A percentile compares a stretch with the other conserved stretches of the same genome.
These are phyloP conservation scores for Microplitis deprimator DNA, from an alignment of 2,888 invertebrate species.

Conservation along the genomic window DNA sequence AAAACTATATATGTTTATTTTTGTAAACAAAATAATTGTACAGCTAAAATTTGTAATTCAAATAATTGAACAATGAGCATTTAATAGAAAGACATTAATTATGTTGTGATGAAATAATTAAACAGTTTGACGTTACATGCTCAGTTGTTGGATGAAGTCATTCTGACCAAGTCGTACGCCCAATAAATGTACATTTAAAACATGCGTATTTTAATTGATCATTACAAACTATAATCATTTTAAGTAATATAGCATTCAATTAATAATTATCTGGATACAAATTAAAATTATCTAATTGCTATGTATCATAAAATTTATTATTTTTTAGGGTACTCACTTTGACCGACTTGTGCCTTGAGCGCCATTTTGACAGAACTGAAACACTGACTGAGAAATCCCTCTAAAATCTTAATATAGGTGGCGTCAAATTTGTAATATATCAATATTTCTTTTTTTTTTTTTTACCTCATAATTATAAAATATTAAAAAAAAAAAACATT, in stretches of 20 bases:
- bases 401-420: constrained; percentile 49
- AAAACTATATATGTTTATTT: background rate
- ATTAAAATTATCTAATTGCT: background rate
- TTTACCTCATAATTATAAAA: background rate
- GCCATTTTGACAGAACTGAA: constrained; percentile 79
- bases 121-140: constrained; percentile 56
- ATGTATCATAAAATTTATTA: constrained; percentile 46
- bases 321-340: constrained; percentile 80
- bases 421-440: constrained; percentile 40
- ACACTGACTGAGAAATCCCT: constrained; percentile 28
- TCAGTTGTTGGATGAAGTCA: constrained; percentile 61
- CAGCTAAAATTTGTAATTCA: background rate
- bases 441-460: background rate
- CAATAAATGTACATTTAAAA: constrained; percentile 36
- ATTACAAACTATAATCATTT: background rate
- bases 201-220: background rate
- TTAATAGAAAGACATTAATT: background rate
- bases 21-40: background rate
- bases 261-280: background rate
- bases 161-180: constrained; percentile 54
- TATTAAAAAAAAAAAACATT: background rate
- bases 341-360: constrained; percentile 88
- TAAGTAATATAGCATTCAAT: background rate
- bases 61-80: background rate
- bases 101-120: background rate